Conservation (phyloP, 2,888 invertebrate species). For the Temnothorax rugatulus region DNA sequence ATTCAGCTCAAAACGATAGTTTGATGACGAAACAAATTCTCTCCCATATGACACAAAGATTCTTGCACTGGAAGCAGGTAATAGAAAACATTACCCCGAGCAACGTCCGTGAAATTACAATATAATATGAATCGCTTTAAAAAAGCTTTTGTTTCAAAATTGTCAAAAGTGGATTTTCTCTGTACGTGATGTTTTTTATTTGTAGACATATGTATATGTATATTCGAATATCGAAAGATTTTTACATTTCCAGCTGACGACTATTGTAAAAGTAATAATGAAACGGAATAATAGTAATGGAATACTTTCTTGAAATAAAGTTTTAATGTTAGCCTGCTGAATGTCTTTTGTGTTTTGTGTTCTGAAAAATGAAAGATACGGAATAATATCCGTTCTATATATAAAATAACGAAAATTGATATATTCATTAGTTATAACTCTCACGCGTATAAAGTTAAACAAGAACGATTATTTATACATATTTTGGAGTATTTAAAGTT, state of each 20-base stretch:
- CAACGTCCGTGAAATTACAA: slow-evolving; percentile 38
- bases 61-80: slow-evolving; percentile 9
- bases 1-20: slow-evolving; percentile 31
- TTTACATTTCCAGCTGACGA: background rate
- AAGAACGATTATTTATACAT: background rate
- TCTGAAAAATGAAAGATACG: background rate
- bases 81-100: slow-evolving; percentile 41
- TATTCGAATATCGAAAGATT: background rate
- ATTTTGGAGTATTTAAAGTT: background rate
- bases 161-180: slow-evolving; percentile 23
- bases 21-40: slow-evolving; percentile 44
- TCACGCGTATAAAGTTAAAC: background rate
- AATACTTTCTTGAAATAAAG: background rate
- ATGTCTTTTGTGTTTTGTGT: background rate
- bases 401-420: background rate
- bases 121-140: slow-evolving; percentile 27
- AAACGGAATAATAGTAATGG: background rate
- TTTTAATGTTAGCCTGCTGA: background rate
- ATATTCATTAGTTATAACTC: background rate
- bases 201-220: background rate
- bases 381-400: background rate
- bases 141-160: slow-evolving; percentile 12
- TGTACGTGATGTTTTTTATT: background rate
- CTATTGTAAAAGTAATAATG: background rate
- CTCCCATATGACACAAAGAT: background rate